Evolutionary conservation across 2,888 invertebrate species (phyloP).

Genomic region (Pyrgus malvae): DNA sequence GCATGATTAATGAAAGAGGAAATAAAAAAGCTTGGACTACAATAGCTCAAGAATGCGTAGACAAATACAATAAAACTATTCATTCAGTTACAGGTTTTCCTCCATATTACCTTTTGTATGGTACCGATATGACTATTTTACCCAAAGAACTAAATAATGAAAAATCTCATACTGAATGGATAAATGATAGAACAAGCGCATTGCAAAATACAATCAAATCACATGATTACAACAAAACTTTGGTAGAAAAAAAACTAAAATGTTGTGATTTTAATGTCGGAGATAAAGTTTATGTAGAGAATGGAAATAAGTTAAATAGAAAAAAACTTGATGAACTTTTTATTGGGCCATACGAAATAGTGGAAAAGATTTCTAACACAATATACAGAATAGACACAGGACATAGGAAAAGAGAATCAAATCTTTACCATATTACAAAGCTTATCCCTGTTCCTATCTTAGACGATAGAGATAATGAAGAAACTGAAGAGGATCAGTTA

Average conservation of each 20-base stretch:
- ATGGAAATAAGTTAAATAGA: conserved; percentile 27
- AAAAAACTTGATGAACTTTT: conserved; percentile 30
- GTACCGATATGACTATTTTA: conserved; percentile 35
- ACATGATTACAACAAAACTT: conserved; percentile 38
- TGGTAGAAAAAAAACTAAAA: conserved; percentile 33
- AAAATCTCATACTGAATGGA: conserved; percentile 32
- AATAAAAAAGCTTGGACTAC: conserved; percentile 41
- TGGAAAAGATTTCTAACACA: conserved; percentile 28
- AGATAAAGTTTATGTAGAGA: conserved; percentile 29
- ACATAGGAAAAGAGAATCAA: conserved; percentile 33
- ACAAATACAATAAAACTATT: conserved; percentile 42
- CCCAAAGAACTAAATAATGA: conserved; percentile 36
- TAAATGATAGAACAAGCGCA: conserved; percentile 36
- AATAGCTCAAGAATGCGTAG: conserved; percentile 39
- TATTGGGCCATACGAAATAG: conserved; percentile 30
- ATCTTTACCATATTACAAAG: conserved; percentile 36
- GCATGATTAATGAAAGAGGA: conserved; percentile 39
- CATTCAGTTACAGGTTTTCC: conserved; percentile 43
- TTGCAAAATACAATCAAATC: conserved; percentile 38
- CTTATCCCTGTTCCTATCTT: too few species aligned
- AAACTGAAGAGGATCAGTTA: too few species aligned
- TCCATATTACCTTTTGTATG: conserved; percentile 40
- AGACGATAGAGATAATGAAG: too few species aligned
- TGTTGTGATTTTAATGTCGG: conserved; percentile 17
- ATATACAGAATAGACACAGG: conserved; percentile 8